Base-by-base conservation (phyloP, 2,888 invertebrate species). In the Eupithecia insigniata region DNA sequence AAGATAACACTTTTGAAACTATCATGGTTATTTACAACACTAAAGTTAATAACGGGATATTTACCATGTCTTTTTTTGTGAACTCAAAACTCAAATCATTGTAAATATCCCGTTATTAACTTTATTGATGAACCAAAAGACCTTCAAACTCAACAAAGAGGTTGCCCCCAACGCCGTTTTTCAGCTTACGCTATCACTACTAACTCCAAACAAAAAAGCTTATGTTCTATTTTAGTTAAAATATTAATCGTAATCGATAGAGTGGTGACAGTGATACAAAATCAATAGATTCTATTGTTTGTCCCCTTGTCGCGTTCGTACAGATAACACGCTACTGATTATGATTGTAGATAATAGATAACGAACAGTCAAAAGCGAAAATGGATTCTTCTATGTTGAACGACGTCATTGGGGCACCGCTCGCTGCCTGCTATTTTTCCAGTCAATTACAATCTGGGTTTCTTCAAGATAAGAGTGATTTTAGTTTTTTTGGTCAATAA, bases 291-390 rank as follows among this genome's bases (percentile, higher is more conserved):
- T 69, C 61, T 69, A 71, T 74, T 61, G 43, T 69, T 16, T 83
- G 85, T 83, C 82, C 82, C 78, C 83, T 89, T 92, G 92, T 92
- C 92, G 76, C 76, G 51, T 88, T 80, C 82, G 77, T 81, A 78
- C 79, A 82, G 92, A 92, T 93, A 92, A 89, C 87, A 86, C 78
- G 87, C 87, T 87, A 88, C 90, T 89, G 91, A 92, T 91, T 90
- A 22, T 62, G 62, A n/a, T 62, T 34, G 26, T 64, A 87, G 71
- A 90, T 91, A 89, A 86, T 32, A 79, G 89, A 90, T 90, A 89
- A 86, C 16, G 34, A 34, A 39, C 34, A 62, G 67, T 46, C 61
- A 67, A 55, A 58, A 73, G 68, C 46, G 65, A 34, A 68, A 71
- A 61, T 66, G 36, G 39, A 18, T 67, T 70, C 68, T 65, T 36